Evolutionary conservation across 2,113 vertebrate genomes (phyloP), one percentile per base, ranked within the genome.

Genomic region (Progne subis): DNA sequence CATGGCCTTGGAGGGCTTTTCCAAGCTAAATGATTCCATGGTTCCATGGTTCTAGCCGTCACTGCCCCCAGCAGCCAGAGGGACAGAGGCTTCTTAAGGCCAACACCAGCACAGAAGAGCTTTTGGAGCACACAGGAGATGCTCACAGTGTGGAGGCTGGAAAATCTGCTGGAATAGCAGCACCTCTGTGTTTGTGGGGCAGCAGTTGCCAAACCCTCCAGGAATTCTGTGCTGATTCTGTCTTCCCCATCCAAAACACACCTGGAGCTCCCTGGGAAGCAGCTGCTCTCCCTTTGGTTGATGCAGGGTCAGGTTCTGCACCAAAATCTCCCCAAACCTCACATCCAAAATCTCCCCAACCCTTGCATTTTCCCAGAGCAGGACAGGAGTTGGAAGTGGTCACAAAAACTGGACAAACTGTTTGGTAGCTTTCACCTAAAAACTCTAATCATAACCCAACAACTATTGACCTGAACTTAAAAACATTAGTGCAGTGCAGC

Each of bases 11-110:
- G 28, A 56, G 69, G 18, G 28, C n/a, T 74, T 64, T 56, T 64
- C 82, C 49, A 47, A 1, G 28, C 5, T 1, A 3, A 47, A 47
- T 7, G 1, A 57, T n/a, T 59, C 64, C 68, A 6, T 4, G 4
- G 15, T 39, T 53, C 68, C 7, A 0, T 12, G 41, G 14, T 28
- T 56, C 59, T 74, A n/a, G 59, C 14, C 2, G 5, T 8, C 31
- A 18, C 29, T 52, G 37, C 10, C 61, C 18, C 13, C 39, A 53
- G 70, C 59, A 68, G 28, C n/a, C 41, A 13, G 28, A 5, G 15
- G 39, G 34, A 5, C 18, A 21, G 57, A 25, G 47, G 9, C 43
- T 84, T 8, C 9, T 8, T 5, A 29, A 32, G 21, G n/a, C 63
- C 34, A 21, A 6, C 34, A 24, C 5, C 50, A 47, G 34, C 26